These are phyloP conservation scores for Gortyna flavago DNA, from an alignment of 2,888 invertebrate genomes.

Conservation along the genomic window DNA sequence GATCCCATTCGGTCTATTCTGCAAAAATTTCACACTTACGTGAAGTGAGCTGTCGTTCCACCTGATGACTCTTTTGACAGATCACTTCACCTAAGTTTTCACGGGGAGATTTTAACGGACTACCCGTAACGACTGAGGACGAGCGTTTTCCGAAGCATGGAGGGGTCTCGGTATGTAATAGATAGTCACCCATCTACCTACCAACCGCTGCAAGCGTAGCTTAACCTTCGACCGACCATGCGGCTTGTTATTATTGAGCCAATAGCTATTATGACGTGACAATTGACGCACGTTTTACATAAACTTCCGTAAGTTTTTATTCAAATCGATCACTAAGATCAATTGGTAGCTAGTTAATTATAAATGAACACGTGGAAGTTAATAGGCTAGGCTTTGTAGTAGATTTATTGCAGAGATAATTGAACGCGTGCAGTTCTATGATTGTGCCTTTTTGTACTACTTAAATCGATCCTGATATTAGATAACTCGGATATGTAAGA, in stretches of 20 bases:
- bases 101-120: too few species aligned
- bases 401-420: slow-evolving; percentile 24
- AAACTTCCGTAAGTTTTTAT: slow-evolving; percentile 53
- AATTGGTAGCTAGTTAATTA: slow-evolving; percentile 46
- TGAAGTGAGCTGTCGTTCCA: too few species aligned
- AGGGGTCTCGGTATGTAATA: too few species aligned
- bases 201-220: background rate
- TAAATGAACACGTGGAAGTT: slow-evolving; percentile 47
- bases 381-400: slow-evolving; percentile 3
- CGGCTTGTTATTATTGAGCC: background rate
- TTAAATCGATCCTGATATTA: background rate
- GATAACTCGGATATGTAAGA: background rate
- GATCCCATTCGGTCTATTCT: too few species aligned
- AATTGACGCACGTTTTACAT: slow-evolving; percentile 26
- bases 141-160: too few species aligned
- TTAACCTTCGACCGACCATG: background rate
- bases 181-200: background rate
- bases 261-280: slow-evolving; percentile 3
- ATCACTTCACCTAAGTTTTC: too few species aligned
- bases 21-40: too few species aligned
- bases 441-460: background rate
- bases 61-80: too few species aligned
- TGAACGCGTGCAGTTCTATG: background rate
- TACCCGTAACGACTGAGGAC: too few species aligned
- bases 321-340: slow-evolving; percentile 25